These are phyloP conservation scores for Pseudorectes ferrugineus DNA, from an alignment of 2,113 vertebrate species.

Conservation along the genomic window DNA sequence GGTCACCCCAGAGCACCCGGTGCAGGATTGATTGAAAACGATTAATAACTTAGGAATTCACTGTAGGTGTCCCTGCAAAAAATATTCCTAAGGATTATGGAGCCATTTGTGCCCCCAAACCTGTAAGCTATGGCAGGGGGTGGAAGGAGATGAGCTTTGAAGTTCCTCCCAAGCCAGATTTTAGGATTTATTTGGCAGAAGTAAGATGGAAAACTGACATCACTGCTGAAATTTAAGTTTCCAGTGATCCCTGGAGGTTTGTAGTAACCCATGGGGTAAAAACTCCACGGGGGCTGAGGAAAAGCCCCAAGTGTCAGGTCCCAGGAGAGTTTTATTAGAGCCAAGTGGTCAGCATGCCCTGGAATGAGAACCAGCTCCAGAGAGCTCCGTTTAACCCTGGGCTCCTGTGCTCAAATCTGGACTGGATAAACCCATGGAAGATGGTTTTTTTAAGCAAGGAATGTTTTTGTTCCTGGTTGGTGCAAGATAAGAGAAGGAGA, in stretches of 20 bases:
- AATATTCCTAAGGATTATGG: background rate
- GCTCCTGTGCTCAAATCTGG: background rate
- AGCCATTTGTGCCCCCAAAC: background rate
- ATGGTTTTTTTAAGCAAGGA: background rate
- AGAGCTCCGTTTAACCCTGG: background rate
- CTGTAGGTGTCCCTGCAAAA: background rate
- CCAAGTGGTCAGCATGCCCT: background rate
- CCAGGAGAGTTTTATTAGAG: background rate
- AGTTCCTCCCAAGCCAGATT: background rate
- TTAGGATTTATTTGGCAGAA: background rate
- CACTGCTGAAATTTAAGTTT: background rate
- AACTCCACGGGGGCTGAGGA: background rate
- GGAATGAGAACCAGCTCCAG: background rate
- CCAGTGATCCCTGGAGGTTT: background rate
- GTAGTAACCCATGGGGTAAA: background rate
- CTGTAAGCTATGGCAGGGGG: background rate
- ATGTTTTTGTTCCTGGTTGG: background rate
- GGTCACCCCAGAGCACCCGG: background rate
- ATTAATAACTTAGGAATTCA: background rate
- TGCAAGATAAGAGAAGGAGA: constrained; percentile 6
- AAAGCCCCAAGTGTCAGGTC: background rate
- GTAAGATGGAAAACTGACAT: background rate
- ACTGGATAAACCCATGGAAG: background rate
- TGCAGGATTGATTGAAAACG: background rate
- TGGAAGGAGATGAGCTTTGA: background rate